Conservation (phyloP, 2,113 vertebrate species). For the Pungitius pungitius region DNA sequence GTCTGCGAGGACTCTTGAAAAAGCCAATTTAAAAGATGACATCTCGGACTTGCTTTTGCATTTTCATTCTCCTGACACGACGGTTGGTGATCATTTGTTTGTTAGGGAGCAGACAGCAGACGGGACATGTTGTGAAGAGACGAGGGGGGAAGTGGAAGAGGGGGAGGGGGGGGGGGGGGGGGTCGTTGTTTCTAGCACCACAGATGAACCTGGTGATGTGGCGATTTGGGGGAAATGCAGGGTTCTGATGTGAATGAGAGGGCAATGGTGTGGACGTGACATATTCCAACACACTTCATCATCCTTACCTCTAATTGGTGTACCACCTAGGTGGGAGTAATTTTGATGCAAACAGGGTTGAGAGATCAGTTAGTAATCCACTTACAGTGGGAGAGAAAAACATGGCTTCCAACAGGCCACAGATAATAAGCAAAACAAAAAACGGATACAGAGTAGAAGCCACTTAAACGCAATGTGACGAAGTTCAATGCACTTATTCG, state of each 20-base stretch:
- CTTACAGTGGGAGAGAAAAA: conserved; percentile 62
- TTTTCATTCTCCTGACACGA: conserved; percentile 36
- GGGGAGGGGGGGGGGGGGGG: conserved; percentile 30
- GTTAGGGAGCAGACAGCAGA: conserved; percentile 59
- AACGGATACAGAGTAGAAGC: conserved; percentile 45
- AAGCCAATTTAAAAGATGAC: conserved; percentile 40
- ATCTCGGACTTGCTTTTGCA: conserved; percentile 26
- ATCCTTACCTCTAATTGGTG: conserved; percentile 99
- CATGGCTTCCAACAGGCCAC: conserved; percentile 58
- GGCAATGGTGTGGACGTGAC: conserved; percentile 72
- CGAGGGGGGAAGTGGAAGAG: conserved; percentile 58
- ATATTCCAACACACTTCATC: conserved; percentile 80
- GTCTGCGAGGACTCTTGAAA: conserved; percentile 1
- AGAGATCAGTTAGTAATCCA: conserved; percentile 80
- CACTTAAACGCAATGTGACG: conserved; percentile 50
- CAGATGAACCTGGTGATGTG: conserved; percentile 63
- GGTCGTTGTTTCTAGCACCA: conserved; percentile 58
- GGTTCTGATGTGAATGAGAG: conserved; percentile 78
- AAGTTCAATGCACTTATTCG: conserved; percentile 26
- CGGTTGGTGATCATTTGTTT: conserved; percentile 75
- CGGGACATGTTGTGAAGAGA: conserved; percentile 46
- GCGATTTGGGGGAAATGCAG: conserved; percentile 67
- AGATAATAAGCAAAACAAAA: conserved; percentile 29
- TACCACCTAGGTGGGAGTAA: conserved; percentile 98
- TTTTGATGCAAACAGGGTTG: conserved; percentile 97